Conservation (phyloP, 2,888 invertebrate genomes). For the Rhodophaea formosa region DNA sequence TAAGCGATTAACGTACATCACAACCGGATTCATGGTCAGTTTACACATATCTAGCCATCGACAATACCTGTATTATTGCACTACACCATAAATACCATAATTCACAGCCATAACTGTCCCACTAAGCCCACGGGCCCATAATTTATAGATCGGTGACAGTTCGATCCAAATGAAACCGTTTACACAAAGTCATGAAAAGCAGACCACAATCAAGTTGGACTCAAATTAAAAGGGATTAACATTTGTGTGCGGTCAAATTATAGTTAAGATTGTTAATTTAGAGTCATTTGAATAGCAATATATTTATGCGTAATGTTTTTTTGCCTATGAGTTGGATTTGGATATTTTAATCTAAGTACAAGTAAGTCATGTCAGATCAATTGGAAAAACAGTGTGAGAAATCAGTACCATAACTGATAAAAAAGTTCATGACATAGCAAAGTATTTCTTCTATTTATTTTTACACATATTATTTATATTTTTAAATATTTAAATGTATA, state of each 20-base stretch:
- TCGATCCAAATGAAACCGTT: constrained; percentile 59
- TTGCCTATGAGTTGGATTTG: too few species aligned
- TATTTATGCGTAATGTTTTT: too few species aligned
- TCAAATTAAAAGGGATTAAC: constrained; percentile 57
- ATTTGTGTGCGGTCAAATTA: constrained; percentile 30
- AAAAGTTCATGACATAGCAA: too few species aligned
- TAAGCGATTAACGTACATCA: constrained; percentile 2
- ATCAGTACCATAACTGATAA: too few species aligned
- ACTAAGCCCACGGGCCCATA: constrained; percentile 56
- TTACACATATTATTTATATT: too few species aligned
- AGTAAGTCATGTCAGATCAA: too few species aligned
- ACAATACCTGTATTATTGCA: constrained; percentile 9
- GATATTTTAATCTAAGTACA: too few species aligned
- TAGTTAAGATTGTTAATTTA: too few species aligned
- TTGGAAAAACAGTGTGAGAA: too few species aligned
- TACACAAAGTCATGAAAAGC: constrained; percentile 29
- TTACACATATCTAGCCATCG: constrained; percentile 2
- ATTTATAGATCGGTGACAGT: constrained; percentile 67
- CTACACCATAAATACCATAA: constrained; percentile 5
- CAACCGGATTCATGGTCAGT: neutral
- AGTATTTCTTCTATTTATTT: too few species aligned
- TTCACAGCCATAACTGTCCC: constrained; percentile 1
- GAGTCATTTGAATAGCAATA: too few species aligned
- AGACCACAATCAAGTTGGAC: constrained; percentile 30
- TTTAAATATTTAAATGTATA: too few species aligned